A percentile compares a stretch with the other conserved stretches of the same genome.
Evolutionary conservation across 2,888 invertebrate species (phyloP).

Genomic region (Chloromyia formosa): DNA sequence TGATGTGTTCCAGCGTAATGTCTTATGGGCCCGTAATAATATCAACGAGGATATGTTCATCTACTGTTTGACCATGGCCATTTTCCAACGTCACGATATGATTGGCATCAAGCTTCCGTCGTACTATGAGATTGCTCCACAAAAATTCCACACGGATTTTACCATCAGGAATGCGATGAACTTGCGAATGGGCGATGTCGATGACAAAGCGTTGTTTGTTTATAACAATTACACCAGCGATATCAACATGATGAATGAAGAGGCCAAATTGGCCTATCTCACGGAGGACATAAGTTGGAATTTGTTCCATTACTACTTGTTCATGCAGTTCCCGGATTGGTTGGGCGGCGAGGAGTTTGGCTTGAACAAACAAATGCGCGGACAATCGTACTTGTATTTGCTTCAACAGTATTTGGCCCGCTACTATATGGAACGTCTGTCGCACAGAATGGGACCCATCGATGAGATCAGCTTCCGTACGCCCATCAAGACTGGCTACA

Average conservation of each 20-base stretch:
- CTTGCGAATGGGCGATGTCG: slow-evolving; percentile 53
- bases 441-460: slow-evolving; percentile 74
- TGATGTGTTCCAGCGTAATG: slow-evolving; percentile 68
- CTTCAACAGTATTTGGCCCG: slow-evolving; percentile 76
- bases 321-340: slow-evolving; percentile 71
- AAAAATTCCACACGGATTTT: slow-evolving; percentile 68
- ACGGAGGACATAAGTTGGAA: slow-evolving; percentile 74
- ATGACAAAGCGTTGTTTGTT: slow-evolving; percentile 54
- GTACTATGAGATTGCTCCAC: slow-evolving; percentile 80
- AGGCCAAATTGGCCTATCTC: slow-evolving; percentile 70
- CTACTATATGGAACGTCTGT: slow-evolving; percentile 80
- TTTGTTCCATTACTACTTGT: slow-evolving; percentile 68
- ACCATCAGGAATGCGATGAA: slow-evolving; percentile 62
- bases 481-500: slow-evolving; percentile 70
- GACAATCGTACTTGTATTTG: slow-evolving; percentile 71
- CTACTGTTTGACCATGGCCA: slow-evolving; percentile 73
- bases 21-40: slow-evolving; percentile 72
- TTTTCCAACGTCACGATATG: slow-evolving; percentile 74
- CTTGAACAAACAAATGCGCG: slow-evolving; percentile 69
- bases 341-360: slow-evolving; percentile 68
- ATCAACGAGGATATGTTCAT: slow-evolving; percentile 80
- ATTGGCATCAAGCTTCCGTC: slow-evolving; percentile 74
- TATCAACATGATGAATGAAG: slow-evolving; percentile 63
- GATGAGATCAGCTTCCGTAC: slow-evolving; percentile 67
- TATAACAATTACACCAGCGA: slow-evolving; percentile 67